Evolutionary conservation across 2,113 vertebrate genomes (phyloP).

Genomic region (Brachypteracias leptosomus): DNA sequence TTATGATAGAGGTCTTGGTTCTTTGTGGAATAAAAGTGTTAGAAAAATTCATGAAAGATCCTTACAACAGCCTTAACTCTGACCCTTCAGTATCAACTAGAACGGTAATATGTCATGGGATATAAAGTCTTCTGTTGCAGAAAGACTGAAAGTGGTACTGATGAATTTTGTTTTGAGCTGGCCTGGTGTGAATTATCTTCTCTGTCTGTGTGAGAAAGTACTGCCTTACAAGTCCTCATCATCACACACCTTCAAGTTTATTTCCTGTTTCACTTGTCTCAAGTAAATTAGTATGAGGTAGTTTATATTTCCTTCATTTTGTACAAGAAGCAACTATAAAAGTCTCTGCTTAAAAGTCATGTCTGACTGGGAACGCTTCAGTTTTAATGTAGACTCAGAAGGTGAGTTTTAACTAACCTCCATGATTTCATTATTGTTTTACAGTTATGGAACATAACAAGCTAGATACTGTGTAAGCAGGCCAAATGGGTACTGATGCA

Average conservation of each 20-base stretch:
- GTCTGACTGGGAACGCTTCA: neutral
- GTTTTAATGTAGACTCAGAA: neutral
- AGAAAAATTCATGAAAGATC: neutral
- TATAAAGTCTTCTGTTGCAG: neutral
- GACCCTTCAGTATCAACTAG: neutral
- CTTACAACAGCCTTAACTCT: neutral
- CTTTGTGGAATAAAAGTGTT: neutral
- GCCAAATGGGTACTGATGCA: neutral
- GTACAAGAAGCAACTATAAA: neutral
- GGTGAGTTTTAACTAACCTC: neutral
- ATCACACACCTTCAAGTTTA: neutral
- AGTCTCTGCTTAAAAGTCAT: neutral
- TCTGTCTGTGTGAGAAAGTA: neutral
- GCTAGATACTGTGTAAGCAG: neutral
- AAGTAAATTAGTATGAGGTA: neutral
- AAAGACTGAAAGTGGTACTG: neutral
- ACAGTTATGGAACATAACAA: neutral
- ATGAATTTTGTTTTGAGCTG: neutral
- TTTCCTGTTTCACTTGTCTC: neutral
- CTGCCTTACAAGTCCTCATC: neutral
- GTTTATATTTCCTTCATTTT: neutral
- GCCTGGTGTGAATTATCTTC: neutral
- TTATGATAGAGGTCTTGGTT: neutral
- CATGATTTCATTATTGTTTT: neutral
- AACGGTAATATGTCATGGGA: neutral